These are phyloP conservation scores for mouse (Mus musculus) DNA, from an alignment of 2,113 vertebrate species.

Conservation along the genomic window DNA sequence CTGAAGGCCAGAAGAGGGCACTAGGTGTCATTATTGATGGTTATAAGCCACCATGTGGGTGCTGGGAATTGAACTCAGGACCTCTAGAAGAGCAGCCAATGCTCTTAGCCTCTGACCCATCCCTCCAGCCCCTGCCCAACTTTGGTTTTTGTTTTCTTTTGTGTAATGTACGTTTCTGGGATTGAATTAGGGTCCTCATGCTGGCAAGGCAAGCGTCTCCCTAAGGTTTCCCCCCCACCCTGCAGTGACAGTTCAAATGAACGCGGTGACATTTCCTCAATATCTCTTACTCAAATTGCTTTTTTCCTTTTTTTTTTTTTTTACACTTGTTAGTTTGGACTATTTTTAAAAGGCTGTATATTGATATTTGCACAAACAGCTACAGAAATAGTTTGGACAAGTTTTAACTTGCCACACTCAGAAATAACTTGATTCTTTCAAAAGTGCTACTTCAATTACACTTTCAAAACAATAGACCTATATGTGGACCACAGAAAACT, in stretches of 20 bases:
- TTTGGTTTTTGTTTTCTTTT: no score
- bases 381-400: neutral
- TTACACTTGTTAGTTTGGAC: neutral
- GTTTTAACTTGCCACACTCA: conserved; percentile 46
- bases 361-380: neutral
- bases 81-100: no score
- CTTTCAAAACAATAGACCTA: conserved; percentile 45
- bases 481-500: neutral
- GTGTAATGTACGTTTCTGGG: neutral
- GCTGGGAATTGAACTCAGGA: no score
- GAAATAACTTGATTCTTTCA: conserved; percentile 12
- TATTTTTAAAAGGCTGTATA: neutral
- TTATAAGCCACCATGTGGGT: no score
- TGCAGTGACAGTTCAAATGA: neutral
- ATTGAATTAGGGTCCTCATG: neutral
- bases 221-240: neutral
- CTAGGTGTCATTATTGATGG: no score
- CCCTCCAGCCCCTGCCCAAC: no score
- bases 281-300: neutral
- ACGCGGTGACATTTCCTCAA: conserved; percentile 16
- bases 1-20: no score
- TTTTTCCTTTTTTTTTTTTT: neutral
- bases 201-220: no score
- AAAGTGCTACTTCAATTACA: conserved; percentile 34
- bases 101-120: no score